Percentiles rank a stretch among this genome's conserved stretches.
Conservation (phyloP, 2,888 invertebrate species). For the Microplitis manilae region DNA sequence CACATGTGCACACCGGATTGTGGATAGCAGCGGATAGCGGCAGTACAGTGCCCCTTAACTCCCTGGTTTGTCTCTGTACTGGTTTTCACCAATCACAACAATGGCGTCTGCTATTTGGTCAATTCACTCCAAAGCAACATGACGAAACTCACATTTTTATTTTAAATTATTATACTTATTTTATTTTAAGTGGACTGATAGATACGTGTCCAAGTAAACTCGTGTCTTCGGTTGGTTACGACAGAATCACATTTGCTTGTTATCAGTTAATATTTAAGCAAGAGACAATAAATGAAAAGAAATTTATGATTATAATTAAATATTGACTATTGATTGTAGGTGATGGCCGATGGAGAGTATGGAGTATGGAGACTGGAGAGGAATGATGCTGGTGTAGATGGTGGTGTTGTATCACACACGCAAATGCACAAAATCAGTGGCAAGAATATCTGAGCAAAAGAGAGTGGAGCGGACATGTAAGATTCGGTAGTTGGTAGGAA, state of each 20-base stretch:
- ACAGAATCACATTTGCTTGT: no score
- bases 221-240: no score
- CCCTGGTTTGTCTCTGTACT: not conserved
- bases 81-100: constrained; percentile 65
- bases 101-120: constrained; percentile 66
- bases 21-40: not conserved
- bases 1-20: not conserved
- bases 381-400: no score
- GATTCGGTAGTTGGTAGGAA: constrained; percentile 54
- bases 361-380: no score
- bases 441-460: constrained; percentile 43
- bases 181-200: not conserved
- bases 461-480: constrained; percentile 65
- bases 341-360: not conserved
- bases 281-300: no score
- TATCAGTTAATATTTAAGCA: no score
- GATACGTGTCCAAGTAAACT: no score
- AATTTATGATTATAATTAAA: not conserved
- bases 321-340: not conserved
- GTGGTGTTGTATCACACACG: constrained; percentile 35
- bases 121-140: constrained; percentile 50
- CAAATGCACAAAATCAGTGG: constrained; percentile 55
- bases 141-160: constrained; percentile 5
- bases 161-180: not conserved
- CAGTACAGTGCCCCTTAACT: constrained; percentile 12